Conservation (phyloP, 2,797 vertebrate genomes). For the Cichlasoma orientale region DNA sequence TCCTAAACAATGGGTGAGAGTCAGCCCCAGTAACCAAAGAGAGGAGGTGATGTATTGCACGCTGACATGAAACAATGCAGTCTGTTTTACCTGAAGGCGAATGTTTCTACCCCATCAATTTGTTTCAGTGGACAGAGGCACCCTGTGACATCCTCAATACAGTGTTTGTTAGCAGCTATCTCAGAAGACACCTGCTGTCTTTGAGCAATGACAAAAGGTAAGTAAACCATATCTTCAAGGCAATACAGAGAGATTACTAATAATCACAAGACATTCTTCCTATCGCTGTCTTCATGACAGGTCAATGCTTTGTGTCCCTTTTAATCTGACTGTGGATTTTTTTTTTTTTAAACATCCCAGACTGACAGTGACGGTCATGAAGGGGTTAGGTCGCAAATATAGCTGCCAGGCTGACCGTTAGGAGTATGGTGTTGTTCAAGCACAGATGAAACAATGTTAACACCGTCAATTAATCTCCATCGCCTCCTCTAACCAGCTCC, state of each 20-base stretch:
- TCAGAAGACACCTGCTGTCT: slow-evolving; percentile 48
- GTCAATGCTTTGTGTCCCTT: slow-evolving; percentile 1
- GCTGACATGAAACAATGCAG: slow-evolving; percentile 73
- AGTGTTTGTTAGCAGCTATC: slow-evolving; percentile 61
- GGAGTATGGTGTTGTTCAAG: not conserved
- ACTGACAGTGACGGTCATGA: not conserved
- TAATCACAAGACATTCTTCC: not conserved
- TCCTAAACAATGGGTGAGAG: slow-evolving; percentile 73
- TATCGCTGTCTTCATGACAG: not conserved
- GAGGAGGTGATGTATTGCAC: slow-evolving; percentile 77
- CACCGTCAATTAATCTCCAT: slow-evolving; percentile 8
- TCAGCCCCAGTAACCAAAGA: slow-evolving; percentile 67
- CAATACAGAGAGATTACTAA: not conserved
- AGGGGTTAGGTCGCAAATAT: slow-evolving; percentile 2
- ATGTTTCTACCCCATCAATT: slow-evolving; percentile 73
- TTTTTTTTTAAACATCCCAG: not conserved
- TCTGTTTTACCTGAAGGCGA: slow-evolving; percentile 70
- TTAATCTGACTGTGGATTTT: not conserved
- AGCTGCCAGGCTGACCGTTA: slow-evolving; percentile 3
- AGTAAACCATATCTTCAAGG: not conserved
- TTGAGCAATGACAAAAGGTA: slow-evolving; percentile 16
- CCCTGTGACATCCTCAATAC: slow-evolving; percentile 58
- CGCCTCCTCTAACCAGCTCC: slow-evolving; percentile 7
- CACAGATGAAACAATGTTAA: slow-evolving; percentile 20
- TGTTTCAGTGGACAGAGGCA: slow-evolving; percentile 59